Conservation (phyloP, 2,797 vertebrate genomes). For the Acropternis orthonyx region DNA sequence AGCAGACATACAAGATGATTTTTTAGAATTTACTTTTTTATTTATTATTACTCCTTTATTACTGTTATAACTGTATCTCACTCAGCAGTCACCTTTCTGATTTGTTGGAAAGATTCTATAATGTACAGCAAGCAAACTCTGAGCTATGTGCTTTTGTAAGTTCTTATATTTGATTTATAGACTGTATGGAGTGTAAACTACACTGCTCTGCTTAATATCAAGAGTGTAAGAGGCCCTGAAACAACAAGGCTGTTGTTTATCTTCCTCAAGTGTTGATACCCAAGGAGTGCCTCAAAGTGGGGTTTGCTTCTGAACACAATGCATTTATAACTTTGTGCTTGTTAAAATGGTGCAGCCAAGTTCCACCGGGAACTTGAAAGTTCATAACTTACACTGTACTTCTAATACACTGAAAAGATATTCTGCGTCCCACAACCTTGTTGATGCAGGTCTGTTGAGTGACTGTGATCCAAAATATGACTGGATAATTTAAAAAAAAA, state of each 20-base stretch:
- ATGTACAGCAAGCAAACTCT: background rate
- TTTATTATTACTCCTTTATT: background rate
- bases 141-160: background rate
- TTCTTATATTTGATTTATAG: background rate
- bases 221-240: background rate
- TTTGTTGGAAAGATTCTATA: background rate
- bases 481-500: background rate
- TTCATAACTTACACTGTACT: fast-evolving
- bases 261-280: background rate
- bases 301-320: background rate
- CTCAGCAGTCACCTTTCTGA: background rate
- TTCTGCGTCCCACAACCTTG: background rate
- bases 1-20: background rate
- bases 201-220: background rate
- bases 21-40: background rate
- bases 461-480: background rate
- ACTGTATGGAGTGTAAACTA: background rate
- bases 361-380: background rate
- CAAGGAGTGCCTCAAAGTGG: background rate
- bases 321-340: background rate
- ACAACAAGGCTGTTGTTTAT: background rate
- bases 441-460: fast-evolving
- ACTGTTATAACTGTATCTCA: background rate
- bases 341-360: background rate
- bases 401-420: background rate